Evolutionary conservation across 2,888 invertebrate genomes (phyloP).

Genomic region (Netelia virgata): DNA sequence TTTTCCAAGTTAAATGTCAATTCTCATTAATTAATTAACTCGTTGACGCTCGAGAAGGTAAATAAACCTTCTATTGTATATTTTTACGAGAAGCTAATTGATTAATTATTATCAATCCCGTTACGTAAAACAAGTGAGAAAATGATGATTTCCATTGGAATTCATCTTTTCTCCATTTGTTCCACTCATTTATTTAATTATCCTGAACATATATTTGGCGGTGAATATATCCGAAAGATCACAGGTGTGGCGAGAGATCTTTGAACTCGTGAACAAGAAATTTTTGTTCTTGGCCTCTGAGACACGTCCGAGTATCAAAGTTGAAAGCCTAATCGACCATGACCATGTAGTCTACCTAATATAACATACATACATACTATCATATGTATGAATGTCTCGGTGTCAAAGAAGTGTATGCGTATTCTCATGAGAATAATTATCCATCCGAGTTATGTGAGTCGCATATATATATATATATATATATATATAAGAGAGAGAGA

Average conservation of each 20-base stretch:
- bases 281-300: neutral
- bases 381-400: neutral
- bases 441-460: conserved; percentile 24
- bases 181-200: too few relatives aligned
- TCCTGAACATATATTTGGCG: neutral
- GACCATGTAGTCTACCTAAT: neutral
- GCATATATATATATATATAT: neutral
- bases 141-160: too few relatives aligned
- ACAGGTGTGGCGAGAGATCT: neutral
- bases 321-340: neutral
- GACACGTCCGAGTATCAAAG: neutral
- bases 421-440: conserved; percentile 53
- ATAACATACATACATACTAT: neutral
- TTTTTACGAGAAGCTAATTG: too few relatives aligned
- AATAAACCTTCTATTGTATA: too few relatives aligned
- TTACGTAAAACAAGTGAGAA: too few relatives aligned
- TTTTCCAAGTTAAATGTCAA: neutral
- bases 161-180: too few relatives aligned
- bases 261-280: neutral
- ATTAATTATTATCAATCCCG: too few relatives aligned
- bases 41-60: too few relatives aligned
- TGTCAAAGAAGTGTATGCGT: neutral
- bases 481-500: neutral
- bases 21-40: neutral
- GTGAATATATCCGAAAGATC: neutral